These are phyloP conservation scores for Perithous albicinctus DNA, from an alignment of 2,888 invertebrate species.

Conservation along the genomic window DNA sequence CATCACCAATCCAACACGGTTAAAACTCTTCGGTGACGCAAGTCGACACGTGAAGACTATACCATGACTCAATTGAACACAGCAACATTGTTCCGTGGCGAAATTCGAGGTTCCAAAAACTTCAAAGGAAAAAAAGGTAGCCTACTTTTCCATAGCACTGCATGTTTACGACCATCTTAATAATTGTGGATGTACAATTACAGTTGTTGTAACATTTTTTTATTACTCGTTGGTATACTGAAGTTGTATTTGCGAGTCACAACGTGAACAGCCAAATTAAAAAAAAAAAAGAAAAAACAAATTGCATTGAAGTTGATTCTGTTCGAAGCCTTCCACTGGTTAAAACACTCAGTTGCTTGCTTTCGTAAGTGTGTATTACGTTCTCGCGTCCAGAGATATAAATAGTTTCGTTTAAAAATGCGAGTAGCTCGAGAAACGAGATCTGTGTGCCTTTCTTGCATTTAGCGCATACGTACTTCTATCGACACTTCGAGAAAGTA, in stretches of 20 bases:
- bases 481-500: neutral
- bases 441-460: constrained; percentile 16
- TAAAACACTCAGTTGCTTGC: constrained; percentile 31
- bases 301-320: constrained; percentile 7
- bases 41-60: too few species aligned
- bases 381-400: constrained; percentile 43
- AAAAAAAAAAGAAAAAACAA: too few species aligned
- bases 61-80: too few species aligned
- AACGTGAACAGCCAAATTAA: neutral
- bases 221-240: neutral
- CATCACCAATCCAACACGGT: too few species aligned
- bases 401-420: constrained; percentile 58
- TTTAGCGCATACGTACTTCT: neutral
- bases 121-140: neutral
- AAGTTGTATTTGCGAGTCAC: neutral
- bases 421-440: constrained; percentile 50
- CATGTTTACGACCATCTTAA: neutral
- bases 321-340: neutral
- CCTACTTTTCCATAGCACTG: neutral
- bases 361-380: constrained; percentile 49
- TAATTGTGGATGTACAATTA: neutral
- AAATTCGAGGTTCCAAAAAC: neutral
- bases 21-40: too few species aligned
- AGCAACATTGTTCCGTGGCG: too few species aligned
- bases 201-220: neutral